A percentile compares a stretch with the other conserved stretches of the same genome.
Conservation (phyloP, 2,113 vertebrate genomes). For the Pyxicephalus adspersus region DNA sequence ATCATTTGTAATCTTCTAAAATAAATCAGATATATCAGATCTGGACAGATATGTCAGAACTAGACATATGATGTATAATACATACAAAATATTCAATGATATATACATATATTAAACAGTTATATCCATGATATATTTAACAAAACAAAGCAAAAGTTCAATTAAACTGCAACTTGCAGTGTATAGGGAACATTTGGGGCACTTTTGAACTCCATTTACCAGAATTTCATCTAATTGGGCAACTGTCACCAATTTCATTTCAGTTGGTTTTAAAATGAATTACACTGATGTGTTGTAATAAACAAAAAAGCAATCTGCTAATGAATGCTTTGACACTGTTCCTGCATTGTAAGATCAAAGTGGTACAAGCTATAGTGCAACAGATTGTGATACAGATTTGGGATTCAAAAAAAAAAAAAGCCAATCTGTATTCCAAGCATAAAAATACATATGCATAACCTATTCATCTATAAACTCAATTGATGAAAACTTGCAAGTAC, state of each 20-base stretch:
- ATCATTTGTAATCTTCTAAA: too few relatives aligned
- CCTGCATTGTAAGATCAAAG: slow-evolving; percentile 25
- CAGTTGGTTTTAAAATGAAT: slow-evolving; percentile 14
- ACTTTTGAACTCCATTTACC: slow-evolving; percentile 32
- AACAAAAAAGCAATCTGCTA: slow-evolving; percentile 16
- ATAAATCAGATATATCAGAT: too few relatives aligned
- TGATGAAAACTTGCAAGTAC: too few relatives aligned
- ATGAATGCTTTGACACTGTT: slow-evolving; percentile 41
- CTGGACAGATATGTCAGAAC: too few relatives aligned
- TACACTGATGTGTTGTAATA: slow-evolving; percentile 26
- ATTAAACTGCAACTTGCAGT: not conserved
- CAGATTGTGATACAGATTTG: slow-evolving; percentile 19
- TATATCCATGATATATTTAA: not conserved
- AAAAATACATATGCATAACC: not conserved
- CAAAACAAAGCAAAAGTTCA: not conserved
- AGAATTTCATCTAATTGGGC: slow-evolving; percentile 18
- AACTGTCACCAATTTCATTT: slow-evolving; percentile 35
- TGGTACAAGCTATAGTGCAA: not conserved
- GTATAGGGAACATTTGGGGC: not conserved
- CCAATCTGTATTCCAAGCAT: not conserved
- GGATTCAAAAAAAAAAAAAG: not conserved
- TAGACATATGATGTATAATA: too few relatives aligned
- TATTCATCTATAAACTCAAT: too few relatives aligned
- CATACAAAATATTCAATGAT: too few relatives aligned
- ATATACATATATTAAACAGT: too few relatives aligned